A percentile compares a stretch with the other conserved stretches of the same genome.
These are phyloP conservation scores for Odiellus spinosus DNA, from an alignment of 2,888 invertebrate genomes.

Conservation along the genomic window DNA sequence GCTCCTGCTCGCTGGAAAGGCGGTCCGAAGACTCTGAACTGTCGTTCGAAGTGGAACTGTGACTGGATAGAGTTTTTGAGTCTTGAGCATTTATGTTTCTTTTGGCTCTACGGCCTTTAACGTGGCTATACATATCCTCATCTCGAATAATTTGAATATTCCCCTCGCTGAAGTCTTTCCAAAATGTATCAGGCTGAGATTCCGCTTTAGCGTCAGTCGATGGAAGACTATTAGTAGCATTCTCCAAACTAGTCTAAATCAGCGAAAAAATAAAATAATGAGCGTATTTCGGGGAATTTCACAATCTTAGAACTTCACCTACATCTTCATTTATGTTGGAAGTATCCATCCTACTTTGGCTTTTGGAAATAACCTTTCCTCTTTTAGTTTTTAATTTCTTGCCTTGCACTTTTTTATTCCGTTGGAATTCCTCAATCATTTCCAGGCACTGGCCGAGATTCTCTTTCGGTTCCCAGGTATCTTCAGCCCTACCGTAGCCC, in stretches of 20 bases:
- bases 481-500: slow-evolving; percentile 27
- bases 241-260: slow-evolving; percentile 9
- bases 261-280: slow-evolving; percentile 5
- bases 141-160: slow-evolving; percentile 26
- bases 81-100: not conserved
- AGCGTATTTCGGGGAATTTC: too few relatives aligned
- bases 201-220: not conserved
- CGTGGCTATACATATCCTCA: slow-evolving; percentile 30
- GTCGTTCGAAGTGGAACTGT: not conserved
- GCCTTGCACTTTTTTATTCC: too few relatives aligned
- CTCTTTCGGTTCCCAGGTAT: slow-evolving; percentile 30
- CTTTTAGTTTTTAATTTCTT: too few relatives aligned
- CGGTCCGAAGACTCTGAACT: too few relatives aligned
- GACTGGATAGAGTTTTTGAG: not conserved
- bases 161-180: slow-evolving; percentile 29
- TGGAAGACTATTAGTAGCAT: not conserved
- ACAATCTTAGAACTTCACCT: too few relatives aligned
- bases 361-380: too few relatives aligned
- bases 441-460: slow-evolving; percentile 28
- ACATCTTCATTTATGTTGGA: too few relatives aligned
- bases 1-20: too few relatives aligned
- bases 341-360: too few relatives aligned
- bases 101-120: slow-evolving; percentile 24
- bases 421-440: slow-evolving; percentile 25
- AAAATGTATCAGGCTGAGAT: slow-evolving; percentile 27